Conservation (phyloP, 2,113 vertebrate species). For the Sorex araneus region DNA sequence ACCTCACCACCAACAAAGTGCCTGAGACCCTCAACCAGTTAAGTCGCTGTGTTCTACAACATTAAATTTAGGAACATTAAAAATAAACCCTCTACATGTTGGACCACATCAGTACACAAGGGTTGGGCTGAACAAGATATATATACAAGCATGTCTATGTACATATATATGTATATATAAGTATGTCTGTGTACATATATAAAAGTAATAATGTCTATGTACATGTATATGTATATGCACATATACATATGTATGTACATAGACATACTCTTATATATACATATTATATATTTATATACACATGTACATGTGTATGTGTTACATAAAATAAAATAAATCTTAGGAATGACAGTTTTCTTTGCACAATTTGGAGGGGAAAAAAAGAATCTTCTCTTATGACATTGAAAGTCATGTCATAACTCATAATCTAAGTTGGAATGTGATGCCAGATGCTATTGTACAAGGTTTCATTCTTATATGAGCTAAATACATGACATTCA, state of each 20-base stretch:
- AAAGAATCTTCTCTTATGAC: conserved; percentile 25
- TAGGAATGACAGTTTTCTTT: not conserved
- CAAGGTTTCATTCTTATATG: conserved; percentile 49
- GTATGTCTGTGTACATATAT: no score
- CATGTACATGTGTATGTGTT: no score
- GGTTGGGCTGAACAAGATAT: not conserved
- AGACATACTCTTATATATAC: no score
- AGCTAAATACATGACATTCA: conserved; percentile 43
- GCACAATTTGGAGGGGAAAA: conserved; percentile 29
- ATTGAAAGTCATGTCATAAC: not conserved
- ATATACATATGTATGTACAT: no score
- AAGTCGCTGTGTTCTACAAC: not conserved
- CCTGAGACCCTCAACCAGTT: no score
- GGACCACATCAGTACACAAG: not conserved
- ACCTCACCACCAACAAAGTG: no score
- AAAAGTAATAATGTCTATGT: no score
- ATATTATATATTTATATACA: no score
- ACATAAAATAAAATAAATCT: no score
- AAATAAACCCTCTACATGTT: not conserved
- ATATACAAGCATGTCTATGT: no score
- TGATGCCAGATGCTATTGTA: not conserved
- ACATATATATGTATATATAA: no score
- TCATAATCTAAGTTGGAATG: conserved; percentile 25
- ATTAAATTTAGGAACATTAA: conserved; percentile 5
- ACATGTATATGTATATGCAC: no score